Evolutionary conservation across 1,140 invertebrate genomes (phyloP).

Genomic region (Zaprionus taronus): DNA sequence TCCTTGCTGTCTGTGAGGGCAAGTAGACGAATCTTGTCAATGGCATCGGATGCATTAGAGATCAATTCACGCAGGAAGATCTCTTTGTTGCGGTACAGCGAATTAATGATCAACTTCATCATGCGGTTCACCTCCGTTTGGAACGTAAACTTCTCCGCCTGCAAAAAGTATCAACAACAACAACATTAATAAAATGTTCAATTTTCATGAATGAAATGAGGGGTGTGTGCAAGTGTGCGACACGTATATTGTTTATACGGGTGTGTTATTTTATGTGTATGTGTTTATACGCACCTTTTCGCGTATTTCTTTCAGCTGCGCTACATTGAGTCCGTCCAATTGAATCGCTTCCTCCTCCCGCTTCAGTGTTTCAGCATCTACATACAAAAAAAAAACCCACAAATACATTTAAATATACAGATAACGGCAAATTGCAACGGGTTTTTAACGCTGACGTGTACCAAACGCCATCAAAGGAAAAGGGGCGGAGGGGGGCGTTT

Average conservation of each 20-base stretch:
- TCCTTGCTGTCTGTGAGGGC: conserved; percentile 94
- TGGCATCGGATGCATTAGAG: conserved; percentile 97
- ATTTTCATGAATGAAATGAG: conserved; percentile 3
- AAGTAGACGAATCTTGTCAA: conserved; percentile 97
- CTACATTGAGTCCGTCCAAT: conserved; percentile 96
- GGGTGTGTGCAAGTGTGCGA: background rate
- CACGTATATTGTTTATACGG: conserved; percentile 1
- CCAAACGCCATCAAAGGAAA: conserved; percentile 13
- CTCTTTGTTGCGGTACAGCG: conserved; percentile 99
- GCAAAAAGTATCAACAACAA: conserved; percentile 5
- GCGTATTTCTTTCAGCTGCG: conserved; percentile 95
- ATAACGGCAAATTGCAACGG: conserved; percentile 39
- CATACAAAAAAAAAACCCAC: background rate
- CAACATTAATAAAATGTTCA: background rate
- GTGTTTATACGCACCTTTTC: conserved; percentile 87
- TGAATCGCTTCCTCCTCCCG: conserved; percentile 99
- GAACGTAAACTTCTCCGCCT: conserved; percentile 96
- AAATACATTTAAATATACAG: conserved; percentile 8
- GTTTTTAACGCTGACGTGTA: conserved; percentile 69
- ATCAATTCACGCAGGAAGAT: conserved; percentile 99
- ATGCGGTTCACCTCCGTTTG: conserved; percentile 99
- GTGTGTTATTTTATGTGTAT: background rate
- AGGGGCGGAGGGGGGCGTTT: conserved; percentile 37
- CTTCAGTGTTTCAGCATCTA: conserved; percentile 90
- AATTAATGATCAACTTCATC: conserved; percentile 99